Percentiles rank a stretch among this genome's conserved stretches.
Conservation (phyloP, 35 echinoderm and acorn worm genomes). For the Lytechinus variegatus region DNA sequence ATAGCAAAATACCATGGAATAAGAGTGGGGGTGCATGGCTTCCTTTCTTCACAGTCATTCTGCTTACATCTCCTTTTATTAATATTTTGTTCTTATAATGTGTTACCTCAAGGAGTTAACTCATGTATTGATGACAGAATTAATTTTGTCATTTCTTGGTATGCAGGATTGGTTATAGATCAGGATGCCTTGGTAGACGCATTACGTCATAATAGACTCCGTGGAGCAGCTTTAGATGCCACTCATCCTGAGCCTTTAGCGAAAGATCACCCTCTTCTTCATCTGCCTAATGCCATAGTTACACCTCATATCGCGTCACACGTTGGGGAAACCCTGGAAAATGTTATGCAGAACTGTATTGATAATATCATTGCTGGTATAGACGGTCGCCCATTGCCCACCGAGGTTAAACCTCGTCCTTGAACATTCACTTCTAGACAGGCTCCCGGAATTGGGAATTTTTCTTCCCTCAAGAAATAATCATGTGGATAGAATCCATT, state of each 20-base stretch:
- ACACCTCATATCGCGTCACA: slow-evolving; percentile 54
- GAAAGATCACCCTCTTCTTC: slow-evolving; percentile 66
- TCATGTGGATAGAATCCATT: too few species aligned
- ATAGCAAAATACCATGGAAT: too few species aligned
- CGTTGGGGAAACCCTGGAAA: slow-evolving; percentile 29
- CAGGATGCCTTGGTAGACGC: slow-evolving; percentile 64
- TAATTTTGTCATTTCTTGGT: not conserved
- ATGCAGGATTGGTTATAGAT: slow-evolving; percentile 62
- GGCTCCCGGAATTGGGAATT: too few species aligned
- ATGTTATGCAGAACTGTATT: slow-evolving; percentile 49
- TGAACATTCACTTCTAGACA: not conserved
- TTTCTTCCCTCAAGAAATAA: too few species aligned
- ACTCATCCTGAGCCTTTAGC: slow-evolving; percentile 75
- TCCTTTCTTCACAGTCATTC: too few species aligned
- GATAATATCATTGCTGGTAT: slow-evolving; percentile 48
- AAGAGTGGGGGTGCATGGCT: too few species aligned
- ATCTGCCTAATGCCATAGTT: slow-evolving; percentile 67
- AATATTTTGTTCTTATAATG: too few species aligned
- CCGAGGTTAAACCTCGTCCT: not conserved
- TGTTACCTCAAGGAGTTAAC: too few species aligned
- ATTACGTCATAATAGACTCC: slow-evolving; percentile 48
- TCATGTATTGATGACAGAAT: too few species aligned
- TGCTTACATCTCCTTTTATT: too few species aligned
- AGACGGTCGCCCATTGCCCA: slow-evolving; percentile 5
- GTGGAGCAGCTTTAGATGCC: slow-evolving; percentile 71